Conservation (phyloP, 2,888 invertebrate genomes). For the Drosophila hamatofila region DNA sequence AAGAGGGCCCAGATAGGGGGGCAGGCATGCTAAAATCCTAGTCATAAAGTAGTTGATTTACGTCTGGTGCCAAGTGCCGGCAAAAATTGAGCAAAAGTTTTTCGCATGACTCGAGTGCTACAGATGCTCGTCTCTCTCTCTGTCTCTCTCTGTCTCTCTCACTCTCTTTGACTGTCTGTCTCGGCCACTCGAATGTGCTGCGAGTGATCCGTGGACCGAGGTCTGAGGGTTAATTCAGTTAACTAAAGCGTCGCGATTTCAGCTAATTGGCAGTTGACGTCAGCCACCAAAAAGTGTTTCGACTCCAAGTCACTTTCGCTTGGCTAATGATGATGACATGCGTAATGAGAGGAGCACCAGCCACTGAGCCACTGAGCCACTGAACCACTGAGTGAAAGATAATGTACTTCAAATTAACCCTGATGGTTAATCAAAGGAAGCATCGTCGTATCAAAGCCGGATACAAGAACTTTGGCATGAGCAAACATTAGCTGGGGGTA, state of each 20-base stretch:
- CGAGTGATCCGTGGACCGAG: background rate
- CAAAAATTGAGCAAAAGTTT: slow-evolving; percentile 52
- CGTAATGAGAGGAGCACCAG: slow-evolving; percentile 45
- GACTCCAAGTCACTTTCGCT: slow-evolving; percentile 24
- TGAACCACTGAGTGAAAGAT: slow-evolving; percentile 40
- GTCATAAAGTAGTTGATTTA: slow-evolving; percentile 70
- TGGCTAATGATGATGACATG: slow-evolving; percentile 58
- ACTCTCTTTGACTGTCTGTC: background rate
- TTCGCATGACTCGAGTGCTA: slow-evolving; percentile 29
- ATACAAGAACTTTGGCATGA: background rate
- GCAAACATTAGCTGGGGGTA: background rate
- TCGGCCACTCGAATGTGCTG: slow-evolving; percentile 22
- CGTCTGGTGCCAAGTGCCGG: slow-evolving; percentile 48
- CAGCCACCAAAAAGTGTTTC: slow-evolving; percentile 46
- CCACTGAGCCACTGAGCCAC: slow-evolving; percentile 15
- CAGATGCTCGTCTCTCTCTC: slow-evolving; percentile 14
- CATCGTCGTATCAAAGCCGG: background rate
- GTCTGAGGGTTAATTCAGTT: slow-evolving; percentile 46
- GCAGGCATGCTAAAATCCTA: slow-evolving; percentile 31
- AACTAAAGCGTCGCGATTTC: slow-evolving; percentile 42
- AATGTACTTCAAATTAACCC: slow-evolving; percentile 41
- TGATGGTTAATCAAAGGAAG: slow-evolving; percentile 27
- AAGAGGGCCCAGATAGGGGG: background rate
- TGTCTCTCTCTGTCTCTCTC: too few species aligned
- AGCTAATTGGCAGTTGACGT: slow-evolving; percentile 69